phyloP scores from a whole-genome alignment of 2,797 vertebrate species.

The Acipenser oxyrinchus region DNA sequence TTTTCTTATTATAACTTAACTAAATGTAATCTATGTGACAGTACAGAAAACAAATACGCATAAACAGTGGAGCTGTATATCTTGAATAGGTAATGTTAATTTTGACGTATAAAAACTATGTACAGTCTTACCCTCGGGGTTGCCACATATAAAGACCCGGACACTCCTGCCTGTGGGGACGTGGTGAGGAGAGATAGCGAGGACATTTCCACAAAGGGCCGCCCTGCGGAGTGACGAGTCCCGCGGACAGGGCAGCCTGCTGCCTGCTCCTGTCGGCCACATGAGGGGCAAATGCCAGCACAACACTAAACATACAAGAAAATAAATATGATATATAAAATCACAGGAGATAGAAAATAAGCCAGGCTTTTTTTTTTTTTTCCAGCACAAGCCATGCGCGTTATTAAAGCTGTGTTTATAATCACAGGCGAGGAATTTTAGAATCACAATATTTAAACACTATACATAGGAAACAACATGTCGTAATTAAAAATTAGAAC shows the following conservation, averaged over 20 bases:
- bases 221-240: slow-evolving; percentile 83
- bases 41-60: background rate
- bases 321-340: slow-evolving; percentile 4
- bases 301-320: slow-evolving; percentile 39
- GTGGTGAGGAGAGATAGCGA: slow-evolving; percentile 76
- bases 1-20: too few species aligned
- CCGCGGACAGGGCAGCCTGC: slow-evolving; percentile 74
- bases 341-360: too few species aligned
- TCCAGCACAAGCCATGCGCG: background rate
- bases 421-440: too few species aligned
- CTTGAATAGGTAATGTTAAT: background rate
- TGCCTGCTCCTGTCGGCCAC: slow-evolving; percentile 82
- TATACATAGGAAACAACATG: too few species aligned
- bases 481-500: too few species aligned
- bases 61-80: background rate
- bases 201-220: slow-evolving; percentile 77
- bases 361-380: background rate
- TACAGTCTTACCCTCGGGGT: slow-evolving; percentile 78
- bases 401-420: too few species aligned
- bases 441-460: too few species aligned
- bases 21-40: background rate
- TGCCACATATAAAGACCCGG: slow-evolving; percentile 88
- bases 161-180: slow-evolving; percentile 84
- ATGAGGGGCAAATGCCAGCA: slow-evolving; percentile 72
- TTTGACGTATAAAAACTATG: too few species aligned